phyloP scores from a whole-genome alignment of 1,140 invertebrate genomes.

The Geopemphigus sp. region DNA sequence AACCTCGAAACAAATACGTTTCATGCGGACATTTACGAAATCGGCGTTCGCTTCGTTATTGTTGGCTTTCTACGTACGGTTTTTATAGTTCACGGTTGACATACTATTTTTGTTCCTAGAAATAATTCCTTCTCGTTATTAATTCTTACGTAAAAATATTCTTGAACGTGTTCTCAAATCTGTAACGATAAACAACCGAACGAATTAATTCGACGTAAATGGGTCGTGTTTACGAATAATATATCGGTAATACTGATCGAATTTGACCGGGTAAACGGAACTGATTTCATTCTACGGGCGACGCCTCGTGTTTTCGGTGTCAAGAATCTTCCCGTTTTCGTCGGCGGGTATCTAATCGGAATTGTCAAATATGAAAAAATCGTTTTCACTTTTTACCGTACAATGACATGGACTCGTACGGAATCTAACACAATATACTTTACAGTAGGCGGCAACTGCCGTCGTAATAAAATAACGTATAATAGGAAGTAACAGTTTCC shows the following conservation, averaged over 20 bases:
- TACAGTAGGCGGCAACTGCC: background rate
- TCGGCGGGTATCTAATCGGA: background rate
- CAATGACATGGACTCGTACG: background rate
- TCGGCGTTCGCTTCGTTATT: background rate
- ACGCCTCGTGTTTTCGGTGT: too few relatives aligned
- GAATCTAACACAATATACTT: background rate
- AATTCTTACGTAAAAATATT: background rate
- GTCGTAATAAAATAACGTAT: background rate
- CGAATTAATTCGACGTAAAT: background rate
- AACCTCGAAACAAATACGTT: too few relatives aligned
- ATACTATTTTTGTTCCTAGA: background rate
- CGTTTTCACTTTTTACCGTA: background rate
- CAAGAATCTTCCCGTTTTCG: background rate
- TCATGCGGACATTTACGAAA: too few relatives aligned
- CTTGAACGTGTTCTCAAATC: background rate
- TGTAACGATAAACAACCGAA: background rate
- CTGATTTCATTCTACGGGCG: too few relatives aligned
- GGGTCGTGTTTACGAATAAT: background rate
- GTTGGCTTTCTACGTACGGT: too few relatives aligned
- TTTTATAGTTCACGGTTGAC: background rate
- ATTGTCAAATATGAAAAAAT: background rate
- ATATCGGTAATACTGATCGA: background rate
- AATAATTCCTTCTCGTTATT: background rate
- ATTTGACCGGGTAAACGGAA: background rate
- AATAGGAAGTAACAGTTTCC: constrained; percentile 4